Percentiles rank a stretch among this genome's conserved stretches.
These are phyloP conservation scores for Acrossocheilus fasciatus DNA, from an alignment of 2,797 vertebrate species.

Conservation along the genomic window DNA sequence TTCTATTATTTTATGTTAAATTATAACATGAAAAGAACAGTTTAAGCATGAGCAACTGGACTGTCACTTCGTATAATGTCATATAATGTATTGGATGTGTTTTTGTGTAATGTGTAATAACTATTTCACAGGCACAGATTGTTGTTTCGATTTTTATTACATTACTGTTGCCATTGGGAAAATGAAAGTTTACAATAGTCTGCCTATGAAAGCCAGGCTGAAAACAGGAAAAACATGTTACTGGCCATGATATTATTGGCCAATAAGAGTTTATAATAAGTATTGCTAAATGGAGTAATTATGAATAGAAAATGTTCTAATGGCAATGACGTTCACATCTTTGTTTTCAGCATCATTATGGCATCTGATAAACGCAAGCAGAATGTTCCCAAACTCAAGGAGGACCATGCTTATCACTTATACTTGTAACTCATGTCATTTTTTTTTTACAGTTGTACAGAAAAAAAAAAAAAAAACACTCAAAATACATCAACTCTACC, in stretches of 20 bases:
- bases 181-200: slow-evolving; percentile 74
- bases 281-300: slow-evolving; percentile 74
- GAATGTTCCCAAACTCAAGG: slow-evolving; percentile 70
- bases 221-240: slow-evolving; percentile 66
- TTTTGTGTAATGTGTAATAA: not conserved
- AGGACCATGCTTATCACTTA: slow-evolving; percentile 64
- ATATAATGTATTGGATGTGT: not conserved
- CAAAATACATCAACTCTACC: slow-evolving; percentile 66
- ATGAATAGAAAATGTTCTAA: slow-evolving; percentile 78
- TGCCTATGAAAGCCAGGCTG: slow-evolving; percentile 77
- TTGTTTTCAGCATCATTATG: slow-evolving; percentile 81
- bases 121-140: slow-evolving; percentile 30
- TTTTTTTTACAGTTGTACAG: slow-evolving; percentile 53
- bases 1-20: not conserved
- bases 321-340: slow-evolving; percentile 80
- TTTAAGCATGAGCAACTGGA: too few species aligned
- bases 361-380: slow-evolving; percentile 79
- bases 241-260: slow-evolving; percentile 67
- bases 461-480: slow-evolving; percentile 58
- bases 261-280: slow-evolving; percentile 58
- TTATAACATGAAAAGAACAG: not conserved
- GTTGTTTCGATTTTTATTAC: slow-evolving; percentile 75
- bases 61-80: not conserved
- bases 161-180: slow-evolving; percentile 72
- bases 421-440: slow-evolving; percentile 49